phyloP scores from a whole-genome alignment of 1,140 invertebrate species.

The Drosophila neocordata region DNA sequence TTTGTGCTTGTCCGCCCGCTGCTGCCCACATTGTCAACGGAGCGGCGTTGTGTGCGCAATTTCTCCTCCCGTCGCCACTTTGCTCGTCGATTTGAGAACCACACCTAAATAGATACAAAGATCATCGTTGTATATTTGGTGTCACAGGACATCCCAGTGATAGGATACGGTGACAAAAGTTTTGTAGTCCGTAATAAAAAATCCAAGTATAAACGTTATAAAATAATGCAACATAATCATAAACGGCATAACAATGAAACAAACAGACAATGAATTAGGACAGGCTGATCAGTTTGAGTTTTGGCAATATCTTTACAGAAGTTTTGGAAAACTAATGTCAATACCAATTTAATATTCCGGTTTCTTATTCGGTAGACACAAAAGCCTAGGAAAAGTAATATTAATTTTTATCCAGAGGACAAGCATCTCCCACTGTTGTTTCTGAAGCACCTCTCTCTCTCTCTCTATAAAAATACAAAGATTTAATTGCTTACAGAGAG shows the following conservation, averaged over 20 bases:
- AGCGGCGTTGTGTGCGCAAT: slow-evolving; percentile 93
- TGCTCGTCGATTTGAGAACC: slow-evolving; percentile 99
- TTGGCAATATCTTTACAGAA: too few species aligned
- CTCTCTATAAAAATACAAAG: not conserved
- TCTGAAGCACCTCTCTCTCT: too few species aligned
- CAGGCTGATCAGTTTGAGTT: too few species aligned
- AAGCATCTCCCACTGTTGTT: too few species aligned
- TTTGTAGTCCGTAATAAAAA: not conserved
- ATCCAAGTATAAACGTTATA: not conserved
- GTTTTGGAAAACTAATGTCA: too few species aligned
- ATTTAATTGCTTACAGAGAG: not conserved
- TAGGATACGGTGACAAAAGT: not conserved
- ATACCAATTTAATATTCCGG: too few species aligned
- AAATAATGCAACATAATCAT: not conserved
- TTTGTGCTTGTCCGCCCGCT: slow-evolving; percentile 52
- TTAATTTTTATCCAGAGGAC: too few species aligned
- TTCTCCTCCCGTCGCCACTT: slow-evolving; percentile 99
- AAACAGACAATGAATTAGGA: not conserved
- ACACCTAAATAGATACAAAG: slow-evolving; percentile 87
- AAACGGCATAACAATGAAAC: not conserved
- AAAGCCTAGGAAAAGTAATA: too few species aligned
- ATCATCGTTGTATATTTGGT: not conserved
- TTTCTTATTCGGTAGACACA: too few species aligned
- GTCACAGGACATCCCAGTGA: not conserved
- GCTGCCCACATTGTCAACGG: slow-evolving; percentile 83